Evolutionary conservation across 2,888 invertebrate species (phyloP), one percentile per base, ranked within the genome.

Genomic region (Dryocosmus kuriphilus): DNA sequence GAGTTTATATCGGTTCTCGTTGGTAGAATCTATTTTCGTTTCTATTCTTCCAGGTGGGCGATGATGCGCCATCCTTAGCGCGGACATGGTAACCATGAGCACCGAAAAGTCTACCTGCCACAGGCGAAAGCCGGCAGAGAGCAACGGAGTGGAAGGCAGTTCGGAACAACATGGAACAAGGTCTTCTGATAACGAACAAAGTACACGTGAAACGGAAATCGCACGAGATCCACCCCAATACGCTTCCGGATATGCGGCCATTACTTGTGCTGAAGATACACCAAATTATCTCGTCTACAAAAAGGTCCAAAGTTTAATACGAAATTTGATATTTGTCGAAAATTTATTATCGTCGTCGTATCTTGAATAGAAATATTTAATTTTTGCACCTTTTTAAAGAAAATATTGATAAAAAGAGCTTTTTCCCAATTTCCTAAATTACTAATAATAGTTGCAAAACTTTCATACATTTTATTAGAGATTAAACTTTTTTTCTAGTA

Each of bases 251-350:
- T 79, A 79, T 51, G 73, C 62, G 41, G 74, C 80, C 67, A 75
- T 81, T 19, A 76, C 81, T 88, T 84, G 83, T 81, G 93, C 94
- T 0, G 96, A 96, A 88, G 97, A 97, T 91, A 96, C 97, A 0
- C 97, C 97, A 16, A 97, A 98, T 92, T 96, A 96, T 90, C 94
- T 97, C 84, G 96, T 98, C 41, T 98, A 97, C 89, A 96, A 96
- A 91, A 97, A 97, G 95, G 97, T 97, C 8, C 11, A 46, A 73
- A 41, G 24, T 24, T 7, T 4, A 71, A 67, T 63, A 77, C n/a
- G 27, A 75, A 79, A 77, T 75, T 65, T 62, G 46, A 22, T 30
- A 60, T 63, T 63, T 22, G 67, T 11, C 65, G 0, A 46, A 22
- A 63, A 67, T 80, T 55, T 27, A 62, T 62, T 51, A 55, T 16